A percentile compares a stretch with the other conserved stretches of the same genome.
Evolutionary conservation across 2,113 vertebrate species (phyloP).

Genomic region (Labrus mixtus): DNA sequence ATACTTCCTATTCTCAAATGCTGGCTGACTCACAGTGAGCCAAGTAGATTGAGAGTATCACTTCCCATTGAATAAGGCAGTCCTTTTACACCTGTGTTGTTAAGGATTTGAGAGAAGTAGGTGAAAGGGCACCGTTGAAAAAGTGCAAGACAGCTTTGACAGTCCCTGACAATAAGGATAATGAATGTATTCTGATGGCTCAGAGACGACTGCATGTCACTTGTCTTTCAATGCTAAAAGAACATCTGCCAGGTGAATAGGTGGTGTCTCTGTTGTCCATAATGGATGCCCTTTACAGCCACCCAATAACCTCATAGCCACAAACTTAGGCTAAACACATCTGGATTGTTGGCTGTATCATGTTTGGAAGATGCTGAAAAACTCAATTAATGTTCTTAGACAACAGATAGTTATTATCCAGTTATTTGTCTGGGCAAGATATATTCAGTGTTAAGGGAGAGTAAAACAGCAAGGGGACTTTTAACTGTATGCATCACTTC

Average conservation of each 20-base stretch:
- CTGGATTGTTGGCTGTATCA: neutral
- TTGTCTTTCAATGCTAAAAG: conserved; percentile 38
- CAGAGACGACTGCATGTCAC: conserved; percentile 16
- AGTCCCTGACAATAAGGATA: conserved; percentile 24
- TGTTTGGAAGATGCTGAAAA: neutral
- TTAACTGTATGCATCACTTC: neutral
- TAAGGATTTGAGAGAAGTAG: conserved; percentile 42
- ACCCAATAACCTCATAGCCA: conserved; percentile 10
- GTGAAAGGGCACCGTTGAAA: conserved; percentile 55
- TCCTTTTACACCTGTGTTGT: conserved; percentile 56
- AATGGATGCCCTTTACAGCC: conserved; percentile 8
- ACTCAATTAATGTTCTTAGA: neutral
- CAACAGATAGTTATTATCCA: neutral
- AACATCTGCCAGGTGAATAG: conserved; percentile 40
- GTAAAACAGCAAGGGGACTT: neutral
- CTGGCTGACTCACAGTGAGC: conserved; percentile 11
- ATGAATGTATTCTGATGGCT: conserved; percentile 27
- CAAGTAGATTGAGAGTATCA: conserved; percentile 50
- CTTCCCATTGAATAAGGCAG: conserved; percentile 43
- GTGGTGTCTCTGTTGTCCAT: conserved; percentile 4
- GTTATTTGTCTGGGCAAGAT: neutral
- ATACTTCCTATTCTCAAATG: conserved; percentile 45
- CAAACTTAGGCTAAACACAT: neutral
- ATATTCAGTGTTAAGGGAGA: neutral
- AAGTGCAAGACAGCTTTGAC: conserved; percentile 36